Evolutionary conservation across 2,797 vertebrate genomes (phyloP), one percentile per base, ranked within the genome.

Genomic region (Botia kubotai): DNA sequence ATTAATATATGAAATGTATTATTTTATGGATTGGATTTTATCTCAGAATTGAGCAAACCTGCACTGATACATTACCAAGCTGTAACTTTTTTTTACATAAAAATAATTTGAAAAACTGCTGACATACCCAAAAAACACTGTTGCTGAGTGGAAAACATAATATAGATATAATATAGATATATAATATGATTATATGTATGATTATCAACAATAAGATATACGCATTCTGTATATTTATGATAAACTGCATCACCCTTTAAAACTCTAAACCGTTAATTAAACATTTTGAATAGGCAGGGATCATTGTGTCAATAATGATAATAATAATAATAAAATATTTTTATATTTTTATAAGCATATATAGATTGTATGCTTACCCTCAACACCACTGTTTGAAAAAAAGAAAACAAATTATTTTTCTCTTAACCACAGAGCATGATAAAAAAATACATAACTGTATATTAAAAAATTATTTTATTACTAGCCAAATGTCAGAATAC

Each of bases 301-400:
- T 39, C 26, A 62, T 12, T n/a, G 39, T 70, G 58, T 58, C 43
- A 62, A 21, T 66, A 43, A 43, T 39, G 19, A 39, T 19, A 67
- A 43, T 3, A 33, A 29, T 62, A 62, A 57, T 17, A 71, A 48
- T 69, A 46, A 19, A n/a, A n/a, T n/a, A n/a, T n/a, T n/a, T n/a
- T n/a, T n/a, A n/a, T n/a, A n/a, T n/a, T n/a, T n/a, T n/a, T n/a
- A n/a, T n/a, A n/a, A n/a, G n/a, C n/a, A n/a, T n/a, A 43, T 46
- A 19, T 0, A 39, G 57, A 50, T 76, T 26, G 46, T 83, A 2
- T 74, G 95, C 96, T 96, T 93, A 98, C 97, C 97, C 87, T 96
- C 96, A 1, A 91, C 85, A 65, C 95, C 96, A 81, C 97, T 98
- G 92, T 48, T 87, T 91, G 3, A 81, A 29, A 26, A 82, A 89